Evolutionary conservation across 2,888 invertebrate species (phyloP), one percentile per base, ranked within the genome.

Genomic region (Drosophila anomalata): DNA sequence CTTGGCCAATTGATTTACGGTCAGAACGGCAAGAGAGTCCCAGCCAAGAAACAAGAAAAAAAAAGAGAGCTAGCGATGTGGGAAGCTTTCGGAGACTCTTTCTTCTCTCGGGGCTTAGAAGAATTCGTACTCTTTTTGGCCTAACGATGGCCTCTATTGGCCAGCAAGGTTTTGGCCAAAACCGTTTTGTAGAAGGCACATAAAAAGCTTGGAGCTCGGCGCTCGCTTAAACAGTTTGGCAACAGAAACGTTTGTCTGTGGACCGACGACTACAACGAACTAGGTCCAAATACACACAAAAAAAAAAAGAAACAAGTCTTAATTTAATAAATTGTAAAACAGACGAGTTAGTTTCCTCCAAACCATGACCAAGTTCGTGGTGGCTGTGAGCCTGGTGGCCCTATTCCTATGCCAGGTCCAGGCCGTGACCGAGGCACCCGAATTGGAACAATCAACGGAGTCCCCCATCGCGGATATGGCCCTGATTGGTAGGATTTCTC

Each of bases 121-220:
- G 14, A 36, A 36, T 36, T 36, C 29, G 26, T 12, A 48, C 46
- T 50, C 47, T 50, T 44, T 26, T 29, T 1, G 29, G 3, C 2
- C 29, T 8, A 9, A 29, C 7, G 29, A 29, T 26, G n/a, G 48
- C 50, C 12, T 1, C 5, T 2, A 22, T 9, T 42, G 46, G 22
- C 31, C 51, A 29, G 29, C 9, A 3, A 9, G 9, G 29, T 42
- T 76, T 58, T 22, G 50, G 50, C 75, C 69, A 77, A 31, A 46
- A 47, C 31, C 74, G 58, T 72, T 78, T 42, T 83, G 70, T 80
- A 77, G 78, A 69, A 62, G 83, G 71, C 78, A 88, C 87, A 90
- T 91, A 90, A 90, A 90, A 90, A 90, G 89, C 89, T 89, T 77
- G 65, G 76, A 87, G 78, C 88, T 63, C 51, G 65, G 74, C 82